Evolutionary conservation across 2,797 vertebrate genomes (phyloP).

Genomic region (Alectoris magna): DNA sequence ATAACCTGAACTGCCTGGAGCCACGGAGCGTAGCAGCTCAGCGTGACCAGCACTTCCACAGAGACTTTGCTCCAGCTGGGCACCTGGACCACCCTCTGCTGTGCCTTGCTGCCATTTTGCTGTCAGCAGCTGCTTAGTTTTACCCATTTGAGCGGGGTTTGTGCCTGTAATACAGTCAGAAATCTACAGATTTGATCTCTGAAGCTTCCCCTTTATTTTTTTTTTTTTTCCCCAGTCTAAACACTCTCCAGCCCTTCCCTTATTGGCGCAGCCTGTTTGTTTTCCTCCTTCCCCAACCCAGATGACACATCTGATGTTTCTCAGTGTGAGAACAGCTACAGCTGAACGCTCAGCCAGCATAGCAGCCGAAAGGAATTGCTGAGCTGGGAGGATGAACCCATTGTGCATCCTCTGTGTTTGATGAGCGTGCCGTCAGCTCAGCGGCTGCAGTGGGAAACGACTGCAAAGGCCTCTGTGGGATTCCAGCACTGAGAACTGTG

Average conservation of each 20-base stretch:
- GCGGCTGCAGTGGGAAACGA: neutral
- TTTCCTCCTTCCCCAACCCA: neutral
- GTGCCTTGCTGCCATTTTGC: neutral
- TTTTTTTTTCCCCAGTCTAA: neutral
- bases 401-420: neutral
- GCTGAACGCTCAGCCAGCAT: neutral
- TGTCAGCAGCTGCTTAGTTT: neutral
- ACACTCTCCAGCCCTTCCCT: neutral
- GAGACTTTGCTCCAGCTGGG: neutral
- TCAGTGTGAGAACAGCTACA: neutral
- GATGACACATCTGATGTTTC: neutral
- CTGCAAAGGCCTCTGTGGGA: neutral
- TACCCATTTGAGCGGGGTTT: accelerated
- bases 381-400: slow-evolving; percentile 34
- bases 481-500: neutral
- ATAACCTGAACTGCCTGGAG: neutral
- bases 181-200: neutral
- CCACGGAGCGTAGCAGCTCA: neutral
- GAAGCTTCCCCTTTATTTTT: neutral
- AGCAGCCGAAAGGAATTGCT: slow-evolving; percentile 21
- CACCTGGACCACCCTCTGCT: neutral
- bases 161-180: accelerated
- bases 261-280: neutral
- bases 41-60: neutral
- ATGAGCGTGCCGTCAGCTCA: neutral